Evolutionary conservation across 2,888 invertebrate species (phyloP), one percentile per base, ranked within the genome.

Genomic region (Caenorhabditis parvicauda): DNA sequence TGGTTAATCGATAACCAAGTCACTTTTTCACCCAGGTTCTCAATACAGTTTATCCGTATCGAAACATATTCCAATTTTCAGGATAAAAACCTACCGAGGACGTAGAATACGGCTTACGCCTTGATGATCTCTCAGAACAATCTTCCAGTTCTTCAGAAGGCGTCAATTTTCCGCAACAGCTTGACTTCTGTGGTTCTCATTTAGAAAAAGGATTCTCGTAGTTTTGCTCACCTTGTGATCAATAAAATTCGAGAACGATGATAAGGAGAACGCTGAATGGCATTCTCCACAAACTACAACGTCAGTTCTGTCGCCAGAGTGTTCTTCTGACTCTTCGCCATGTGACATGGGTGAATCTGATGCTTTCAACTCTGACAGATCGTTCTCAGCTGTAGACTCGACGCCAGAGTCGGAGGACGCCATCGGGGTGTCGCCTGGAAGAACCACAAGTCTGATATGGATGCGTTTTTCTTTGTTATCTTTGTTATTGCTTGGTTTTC

Each of bases 341-440:
- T 65, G 62, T 2, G 72, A 72, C 53, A 65, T 54, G 22, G 70
- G 70, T 41, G 70, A 70, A 37, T 70, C 72, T 38, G 68, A 63
- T 12, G 68, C 65, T 49, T 68, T 70, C 55, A 67, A 44, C 48
- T 70, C 69, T 32, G 65, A 58, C 47, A 72, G 49, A 51, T 76
- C 75, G 25, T 65, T 71, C 53, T 77, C 77, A 32, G 73, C 74
- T 19, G 78, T 72, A 50, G 78, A 78, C 67, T 79, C 79, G 44
- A 79, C 75, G 21, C 79, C 79, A 53, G 76, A 77, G 63, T 79
- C 79, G 14, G 79, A 79, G n/a, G 79, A 77, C 28, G 77, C 71
- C 76, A 79, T 74, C 46, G 77, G 76, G 19, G 68, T 64, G 37
- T 63, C 67, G 48, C 63, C 67, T 70, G 66, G 14, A 64, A 56